Conservation (phyloP, 2,797 vertebrate species). For the Champsocephalus gunnari region DNA sequence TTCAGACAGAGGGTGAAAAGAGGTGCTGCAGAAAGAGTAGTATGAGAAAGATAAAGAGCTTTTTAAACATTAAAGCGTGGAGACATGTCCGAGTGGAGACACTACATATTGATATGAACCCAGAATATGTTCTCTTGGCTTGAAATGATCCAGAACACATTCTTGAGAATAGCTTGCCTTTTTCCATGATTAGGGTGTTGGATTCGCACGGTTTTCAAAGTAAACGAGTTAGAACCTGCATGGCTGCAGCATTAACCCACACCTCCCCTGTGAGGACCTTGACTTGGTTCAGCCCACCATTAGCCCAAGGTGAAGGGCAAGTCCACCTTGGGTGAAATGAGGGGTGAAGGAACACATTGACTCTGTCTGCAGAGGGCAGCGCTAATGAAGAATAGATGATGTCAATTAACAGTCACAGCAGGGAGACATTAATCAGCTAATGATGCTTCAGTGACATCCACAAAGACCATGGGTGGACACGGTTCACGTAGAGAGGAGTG, state of each 20-base stretch:
- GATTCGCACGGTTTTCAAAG: background rate
- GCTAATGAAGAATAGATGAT: constrained; percentile 80
- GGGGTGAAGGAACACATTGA: constrained; percentile 76
- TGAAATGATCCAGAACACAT: background rate
- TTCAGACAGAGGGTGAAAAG: too few species aligned
- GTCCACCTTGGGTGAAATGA: constrained; percentile 75
- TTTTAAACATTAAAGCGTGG: too few species aligned
- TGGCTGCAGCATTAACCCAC: background rate
- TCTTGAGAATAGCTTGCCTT: background rate
- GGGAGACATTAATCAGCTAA: constrained; percentile 76
- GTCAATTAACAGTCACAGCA: constrained; percentile 76
- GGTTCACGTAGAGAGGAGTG: background rate
- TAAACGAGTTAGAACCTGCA: background rate
- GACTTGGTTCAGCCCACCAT: constrained; percentile 51
- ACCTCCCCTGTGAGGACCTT: constrained; percentile 22
- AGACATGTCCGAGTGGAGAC: too few species aligned
- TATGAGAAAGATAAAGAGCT: too few species aligned
- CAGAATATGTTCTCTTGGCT: background rate
- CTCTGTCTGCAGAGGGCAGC: constrained; percentile 57
- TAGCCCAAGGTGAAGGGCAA: constrained; percentile 69
- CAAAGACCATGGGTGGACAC: constrained; percentile 7
- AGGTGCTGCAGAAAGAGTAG: too few species aligned
- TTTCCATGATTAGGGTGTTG: background rate
- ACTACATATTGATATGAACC: too few species aligned
- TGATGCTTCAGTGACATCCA: constrained; percentile 62